Evolutionary conservation across 2,797 vertebrate genomes (phyloP), one percentile per base, ranked within the genome.

Genomic region (Morus bassanus): DNA sequence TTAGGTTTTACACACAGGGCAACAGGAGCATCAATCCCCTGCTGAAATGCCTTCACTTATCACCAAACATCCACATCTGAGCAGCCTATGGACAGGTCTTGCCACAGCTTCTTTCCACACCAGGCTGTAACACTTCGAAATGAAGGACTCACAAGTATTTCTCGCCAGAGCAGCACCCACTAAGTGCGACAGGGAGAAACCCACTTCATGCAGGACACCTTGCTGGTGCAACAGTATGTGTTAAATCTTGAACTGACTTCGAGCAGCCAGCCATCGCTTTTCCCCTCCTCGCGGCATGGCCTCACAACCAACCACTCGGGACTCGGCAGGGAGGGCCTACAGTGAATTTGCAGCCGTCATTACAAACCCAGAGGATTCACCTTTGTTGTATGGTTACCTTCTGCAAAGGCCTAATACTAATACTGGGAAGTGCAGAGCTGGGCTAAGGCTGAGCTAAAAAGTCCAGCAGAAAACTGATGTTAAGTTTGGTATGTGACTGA

Each of bases 211-310:
- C 18, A 48, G n/a, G 39, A 16, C 1, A 6, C 18, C 22, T 48
- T 31, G 35, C 68, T 43, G 41, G 35, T 31, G 30, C 57, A 76
- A n/a, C 45, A 8, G 27, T 5, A 3, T 1, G 4, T 1, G 2
- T 19, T 28, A 57, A 27, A 23, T 24, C 48, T 12, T 7, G n/a
- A 46, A 43, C 13, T 18, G 15, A 11, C 35, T 2, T 24, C 2
- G 2, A 90, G 48, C 23, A 37, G 24, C 21, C 53, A 39, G 54
- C 23, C 13, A 9, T 9, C 1, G 2, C 7, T 12, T 10, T 16
- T 12, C 31, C 35, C 11, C 33, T 64, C 45, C 25, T 68, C 2
- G 0, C 6, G 2, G 18, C 67, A 37, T 0, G 3, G 50, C 18
- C 50, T 25, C 51, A 18, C 15, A 31, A 33, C n/a, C 27, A 59